Percentiles rank a stretch among this genome's conserved stretches.
Conservation (phyloP, 1,140 invertebrate species). For the Pachypeltis micranthus region DNA sequence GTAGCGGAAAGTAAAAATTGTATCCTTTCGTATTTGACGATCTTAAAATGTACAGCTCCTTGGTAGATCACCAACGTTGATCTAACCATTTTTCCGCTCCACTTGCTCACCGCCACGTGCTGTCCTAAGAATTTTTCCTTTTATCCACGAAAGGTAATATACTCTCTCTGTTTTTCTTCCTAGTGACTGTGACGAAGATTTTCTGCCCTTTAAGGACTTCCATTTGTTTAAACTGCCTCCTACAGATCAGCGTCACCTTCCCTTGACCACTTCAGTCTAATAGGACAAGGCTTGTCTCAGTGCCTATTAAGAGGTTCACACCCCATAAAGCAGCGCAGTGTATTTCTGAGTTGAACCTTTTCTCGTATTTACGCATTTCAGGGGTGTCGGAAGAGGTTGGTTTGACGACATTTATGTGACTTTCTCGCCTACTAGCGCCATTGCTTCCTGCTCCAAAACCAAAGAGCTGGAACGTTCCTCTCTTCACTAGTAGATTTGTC, state of each 20-base stretch:
- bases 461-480: conserved; percentile 93
- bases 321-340: conserved; percentile 98
- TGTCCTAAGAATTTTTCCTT: conserved; percentile 94
- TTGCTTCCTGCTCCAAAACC: conserved; percentile 73
- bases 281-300: conserved; percentile 96
- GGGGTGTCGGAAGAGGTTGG: conserved; percentile 93
- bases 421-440: conserved; percentile 56
- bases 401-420: conserved; percentile 94
- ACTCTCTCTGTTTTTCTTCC: conserved; percentile 98
- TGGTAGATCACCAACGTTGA: conserved; percentile 98
- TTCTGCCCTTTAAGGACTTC: conserved; percentile 99
- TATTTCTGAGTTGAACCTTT: conserved; percentile 96
- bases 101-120: conserved; percentile 91
- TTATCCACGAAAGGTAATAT: conserved; percentile 98
- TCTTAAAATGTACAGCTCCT: conserved; percentile 97
- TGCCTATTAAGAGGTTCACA: conserved; percentile 98
- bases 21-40: conserved; percentile 98
- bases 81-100: conserved; percentile 96
- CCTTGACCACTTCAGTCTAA: conserved; percentile 97
- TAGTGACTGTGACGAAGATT: conserved; percentile 97
- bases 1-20: too few species aligned
- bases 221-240: conserved; percentile 98
- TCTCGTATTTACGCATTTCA: conserved; percentile 97
- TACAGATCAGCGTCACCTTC: conserved; percentile 96
- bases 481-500: conserved; percentile 88